Base-by-base conservation (phyloP, 2,113 vertebrate genomes). In the Agelaius tricolor region DNA sequence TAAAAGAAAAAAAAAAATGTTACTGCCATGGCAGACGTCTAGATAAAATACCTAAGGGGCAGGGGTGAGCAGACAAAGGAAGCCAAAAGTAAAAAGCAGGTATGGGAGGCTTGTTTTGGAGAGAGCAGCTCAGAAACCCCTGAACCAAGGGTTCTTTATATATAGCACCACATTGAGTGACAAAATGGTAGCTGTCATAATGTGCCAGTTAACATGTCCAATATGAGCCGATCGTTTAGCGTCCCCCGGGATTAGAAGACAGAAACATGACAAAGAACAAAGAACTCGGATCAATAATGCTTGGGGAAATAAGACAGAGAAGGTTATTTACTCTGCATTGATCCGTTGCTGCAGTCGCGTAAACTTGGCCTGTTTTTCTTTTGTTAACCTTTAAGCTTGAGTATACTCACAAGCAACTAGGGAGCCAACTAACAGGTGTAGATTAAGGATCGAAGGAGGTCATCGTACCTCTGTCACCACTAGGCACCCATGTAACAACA, bases 261-360 rank as follows among this genome's bases (percentile, higher is more conserved):
- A 98, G 98, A 98, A 98, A 98, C 98, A 98, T 98, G 98, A 98
- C 98, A 98, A 98, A 98, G 98, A 98, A 98, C 97, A 98, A 98
- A 98, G 98, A 97, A 98, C 97, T 96, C 49, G 96, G 99, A 99
- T 99, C 99, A 98, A 99, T 99, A 99, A 98, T 96, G 98, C 99
- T 99, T 98, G 98, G 98, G 98, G 99, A 99, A 99, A 99, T 99
- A 99, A 99, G 99, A 99, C 98, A 99, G 99, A 99, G 99, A 99
- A 99, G 99, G 99, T 99, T 99, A 99, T 99, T 99, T 99, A 99
- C 99, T 99, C 99, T 98, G 98, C 99, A 99, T 99, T 99, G 99
- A 99, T 99, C 99, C 93, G 97, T 98, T 98, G 98, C 99, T 98
- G 97, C 98, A 93, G 96, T 98, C 96, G 94, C 98, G 97, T 98